phyloP scores from a whole-genome alignment of 2,888 invertebrate species.

The Eulithis prunata region DNA sequence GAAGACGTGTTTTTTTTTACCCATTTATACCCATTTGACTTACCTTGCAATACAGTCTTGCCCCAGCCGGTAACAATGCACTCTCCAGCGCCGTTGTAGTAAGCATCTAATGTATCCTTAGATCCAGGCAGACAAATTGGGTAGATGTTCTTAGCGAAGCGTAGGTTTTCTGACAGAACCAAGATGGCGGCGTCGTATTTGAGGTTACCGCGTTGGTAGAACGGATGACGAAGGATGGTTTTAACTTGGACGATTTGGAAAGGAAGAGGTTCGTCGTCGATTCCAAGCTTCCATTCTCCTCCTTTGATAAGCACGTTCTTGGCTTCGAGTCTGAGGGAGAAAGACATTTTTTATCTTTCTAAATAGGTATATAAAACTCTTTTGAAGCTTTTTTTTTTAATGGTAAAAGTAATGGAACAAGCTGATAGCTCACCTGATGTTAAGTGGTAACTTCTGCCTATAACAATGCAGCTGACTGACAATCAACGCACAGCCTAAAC shows the following conservation, averaged over 20 bases:
- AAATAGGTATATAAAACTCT: too few relatives aligned
- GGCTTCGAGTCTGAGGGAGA: slow-evolving; percentile 80
- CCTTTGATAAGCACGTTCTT: slow-evolving; percentile 90
- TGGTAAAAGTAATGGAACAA: too few relatives aligned
- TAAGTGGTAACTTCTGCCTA: too few relatives aligned
- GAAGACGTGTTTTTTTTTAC: too few relatives aligned
- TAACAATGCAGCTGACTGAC: too few relatives aligned
- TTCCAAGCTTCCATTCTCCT: slow-evolving; percentile 93
- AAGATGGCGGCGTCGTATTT: slow-evolving; percentile 90
- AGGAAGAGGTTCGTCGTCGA: slow-evolving; percentile 91
- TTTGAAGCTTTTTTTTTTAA: too few relatives aligned
- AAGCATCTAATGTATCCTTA: slow-evolving; percentile 79
- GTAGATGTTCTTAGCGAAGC: slow-evolving; percentile 88
- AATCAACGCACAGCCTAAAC: too few relatives aligned
- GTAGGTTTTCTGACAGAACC: slow-evolving; percentile 85
- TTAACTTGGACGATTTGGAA: slow-evolving; percentile 91
- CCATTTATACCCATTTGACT: slow-evolving; percentile 48
- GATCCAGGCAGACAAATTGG: slow-evolving; percentile 87
- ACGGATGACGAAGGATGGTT: slow-evolving; percentile 88
- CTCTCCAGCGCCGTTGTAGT: slow-evolving; percentile 83
- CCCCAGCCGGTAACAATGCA: slow-evolving; percentile 94
- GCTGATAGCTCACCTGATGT: too few relatives aligned
- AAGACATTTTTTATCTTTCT: not conserved
- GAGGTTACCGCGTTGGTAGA: slow-evolving; percentile 84
- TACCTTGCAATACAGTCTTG: slow-evolving; percentile 90